Evolutionary conservation across 2,888 invertebrate species (phyloP), one percentile per base, ranked within the genome.

Genomic region (Aleiodes leptofemur): DNA sequence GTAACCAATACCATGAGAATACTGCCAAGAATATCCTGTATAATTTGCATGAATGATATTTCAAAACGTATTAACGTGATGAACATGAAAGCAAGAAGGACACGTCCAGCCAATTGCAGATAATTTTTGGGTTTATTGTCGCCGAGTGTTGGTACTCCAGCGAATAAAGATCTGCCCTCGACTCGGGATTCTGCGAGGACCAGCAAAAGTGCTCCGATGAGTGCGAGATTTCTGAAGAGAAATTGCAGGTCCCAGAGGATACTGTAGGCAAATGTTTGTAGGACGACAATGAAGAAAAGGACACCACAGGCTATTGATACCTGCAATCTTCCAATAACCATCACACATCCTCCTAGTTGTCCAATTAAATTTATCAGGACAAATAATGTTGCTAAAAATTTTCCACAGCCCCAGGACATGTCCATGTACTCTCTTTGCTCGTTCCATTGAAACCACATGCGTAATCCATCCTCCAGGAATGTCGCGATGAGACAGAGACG

Each of bases 401-500:
- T 94, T 59, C 99, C 99, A 91, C 98, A 98, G 61, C 96, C 95
- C 99, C 98, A 99, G 13, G 97, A 96, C 91, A 96, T 94, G 89
- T 98, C 95, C 97, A 99, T 98, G 90, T 98, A 99, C 89, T 98
- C 98, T 57, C 97, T 92, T 90, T 98, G 98, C 87, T 99, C 98
- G 72, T 94, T 94, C 98, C 98, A 99, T 90, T 99, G 99, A 87
- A 97, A 96, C 95, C 98, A 99, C 99, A 99, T 99, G 78, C 99
- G 94, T 77, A 99, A 92, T 1, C 99, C 99, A 92, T 99, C 99
- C 91, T 99, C 99, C 79, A 99, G 92, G 91, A 99, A 99, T 84
- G 99, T 99, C 84, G 98, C 97, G 88, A 99, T 98, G 77, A 99
- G 93, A 90, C 98, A 99, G 78, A 99, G 91, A 80, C 99, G 94